These are phyloP conservation scores for Odontothrips loti DNA, from an alignment of 2,888 invertebrate genomes.

Conservation along the genomic window DNA sequence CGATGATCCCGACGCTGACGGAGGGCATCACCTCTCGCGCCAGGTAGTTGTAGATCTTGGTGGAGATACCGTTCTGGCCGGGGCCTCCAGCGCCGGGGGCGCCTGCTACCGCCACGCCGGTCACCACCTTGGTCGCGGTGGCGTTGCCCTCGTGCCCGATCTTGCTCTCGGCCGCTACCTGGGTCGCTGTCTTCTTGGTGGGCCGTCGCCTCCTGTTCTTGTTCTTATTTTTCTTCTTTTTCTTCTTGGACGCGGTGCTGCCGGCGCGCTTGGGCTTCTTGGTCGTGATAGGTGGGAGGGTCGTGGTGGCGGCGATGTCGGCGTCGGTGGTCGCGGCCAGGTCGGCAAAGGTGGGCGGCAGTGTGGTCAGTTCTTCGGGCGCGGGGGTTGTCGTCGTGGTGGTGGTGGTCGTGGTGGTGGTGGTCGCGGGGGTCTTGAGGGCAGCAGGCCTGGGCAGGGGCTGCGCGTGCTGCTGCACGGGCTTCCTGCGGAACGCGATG, in stretches of 20 bases:
- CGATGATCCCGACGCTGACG: slow-evolving; percentile 71
- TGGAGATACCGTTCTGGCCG: slow-evolving; percentile 59
- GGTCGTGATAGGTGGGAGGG: slow-evolving; percentile 37
- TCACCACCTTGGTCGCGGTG: slow-evolving; percentile 40
- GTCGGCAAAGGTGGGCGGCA: slow-evolving; percentile 38
- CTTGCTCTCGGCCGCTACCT: slow-evolving; percentile 46
- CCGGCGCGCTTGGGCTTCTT: slow-evolving; percentile 39
- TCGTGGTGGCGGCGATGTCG: slow-evolving; percentile 50
- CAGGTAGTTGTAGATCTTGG: slow-evolving; percentile 71
- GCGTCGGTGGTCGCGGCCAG: slow-evolving; percentile 39
- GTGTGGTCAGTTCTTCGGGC: slow-evolving; percentile 38
- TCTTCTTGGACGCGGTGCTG: slow-evolving; percentile 32
- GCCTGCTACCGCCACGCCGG: slow-evolving; percentile 47
- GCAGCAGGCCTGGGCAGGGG: slow-evolving; percentile 2
- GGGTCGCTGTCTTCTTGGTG: slow-evolving; percentile 47
- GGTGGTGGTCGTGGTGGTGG: slow-evolving; percentile 35
- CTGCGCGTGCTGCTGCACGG: not conserved
- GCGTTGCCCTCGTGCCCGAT: slow-evolving; percentile 45
- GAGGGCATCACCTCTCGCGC: slow-evolving; percentile 77
- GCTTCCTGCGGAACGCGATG: slow-evolving; percentile 13
- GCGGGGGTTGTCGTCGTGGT: slow-evolving; percentile 34
- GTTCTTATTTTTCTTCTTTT: slow-evolving; percentile 46
- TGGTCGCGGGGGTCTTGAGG: slow-evolving; percentile 34
- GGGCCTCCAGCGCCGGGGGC: slow-evolving; percentile 40
- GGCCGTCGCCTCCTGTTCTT: slow-evolving; percentile 47